These are phyloP conservation scores for Eutrigla gurnardus DNA, from an alignment of 2,797 vertebrate species.

Conservation along the genomic window DNA sequence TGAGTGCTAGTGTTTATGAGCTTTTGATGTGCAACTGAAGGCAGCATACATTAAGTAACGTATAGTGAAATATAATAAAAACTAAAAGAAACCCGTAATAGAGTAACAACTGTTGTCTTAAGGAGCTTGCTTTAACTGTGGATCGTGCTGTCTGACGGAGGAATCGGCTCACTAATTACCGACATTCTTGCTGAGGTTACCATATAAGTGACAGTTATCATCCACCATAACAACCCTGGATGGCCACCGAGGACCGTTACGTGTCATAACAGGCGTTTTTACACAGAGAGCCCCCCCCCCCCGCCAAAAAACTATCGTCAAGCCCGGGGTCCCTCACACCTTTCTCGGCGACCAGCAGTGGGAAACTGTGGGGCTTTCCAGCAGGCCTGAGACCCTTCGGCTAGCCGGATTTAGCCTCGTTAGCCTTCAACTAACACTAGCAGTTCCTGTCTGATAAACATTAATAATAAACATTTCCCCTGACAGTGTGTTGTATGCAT, in stretches of 20 bases:
- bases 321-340: neutral
- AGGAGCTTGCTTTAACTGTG: too few species aligned
- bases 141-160: too few species aligned
- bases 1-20: neutral
- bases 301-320: too few species aligned
- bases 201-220: neutral
- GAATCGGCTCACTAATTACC: neutral
- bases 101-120: neutral
- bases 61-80: neutral
- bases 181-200: neutral
- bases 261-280: too few species aligned
- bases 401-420: slow-evolving; percentile 17
- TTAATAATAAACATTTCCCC: neutral
- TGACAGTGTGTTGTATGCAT: neutral
- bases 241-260: neutral
- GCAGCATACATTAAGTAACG: neutral
- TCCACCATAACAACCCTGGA: neutral
- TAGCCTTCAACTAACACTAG: neutral
- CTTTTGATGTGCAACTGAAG: neutral
- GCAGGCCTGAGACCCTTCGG: slow-evolving; percentile 30
- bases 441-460: neutral
- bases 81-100: neutral
- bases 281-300: too few species aligned
- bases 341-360: slow-evolving; percentile 36
- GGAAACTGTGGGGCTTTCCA: slow-evolving; percentile 41